Evolutionary conservation across 2,113 vertebrate species (phyloP), one percentile per base, ranked within the genome.

Genomic region (Caranx melampygus): DNA sequence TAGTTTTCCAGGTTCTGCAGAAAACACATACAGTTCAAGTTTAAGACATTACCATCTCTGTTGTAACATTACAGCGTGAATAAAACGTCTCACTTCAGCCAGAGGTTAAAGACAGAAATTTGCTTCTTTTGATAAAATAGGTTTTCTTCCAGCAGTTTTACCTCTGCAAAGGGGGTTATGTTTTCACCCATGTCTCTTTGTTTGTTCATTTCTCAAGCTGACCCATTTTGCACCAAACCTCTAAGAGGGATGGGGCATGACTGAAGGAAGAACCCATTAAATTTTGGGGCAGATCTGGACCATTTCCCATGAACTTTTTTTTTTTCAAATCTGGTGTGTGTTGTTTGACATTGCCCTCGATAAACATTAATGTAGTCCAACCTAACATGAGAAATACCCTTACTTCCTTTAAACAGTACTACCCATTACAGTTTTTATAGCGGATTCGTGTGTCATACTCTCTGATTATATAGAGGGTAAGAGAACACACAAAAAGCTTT

Each of bases 111-210:
- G 64, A 83, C 37, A 40, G 66, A 59, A 69, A 62, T 13, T 35
- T 59, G 31, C 55, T 68, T 40, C 55, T 74, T 74, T 63, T 64
- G 51, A 67, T 26, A 26, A 51, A 21, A 42, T 63, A 60, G 66
- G 80, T 76, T 83, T 71, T 63, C 80, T 49, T 71, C 42, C 52
- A 87, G 84, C 64, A 78, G 80, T 84, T 82, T 75, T 62, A 61
- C 40, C 8, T 10, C 40, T 3, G 8, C 40, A 8, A 42, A 42
- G 40, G 40, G 11, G 40, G 40, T 42, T 42, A 42, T 42, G 40
- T 42, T 42, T 42, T 42, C 8, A 42, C 40, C 40, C 10, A 42
- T 42, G 40, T 42, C 40, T 42, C 0, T 10, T 42, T 42, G 6
- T 42, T 42, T 2, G 10, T 42, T 42, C 11, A 10, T 9, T 42